phyloP scores from a whole-genome alignment of 1,140 invertebrate species.

The Helicoverpa armigera region DNA sequence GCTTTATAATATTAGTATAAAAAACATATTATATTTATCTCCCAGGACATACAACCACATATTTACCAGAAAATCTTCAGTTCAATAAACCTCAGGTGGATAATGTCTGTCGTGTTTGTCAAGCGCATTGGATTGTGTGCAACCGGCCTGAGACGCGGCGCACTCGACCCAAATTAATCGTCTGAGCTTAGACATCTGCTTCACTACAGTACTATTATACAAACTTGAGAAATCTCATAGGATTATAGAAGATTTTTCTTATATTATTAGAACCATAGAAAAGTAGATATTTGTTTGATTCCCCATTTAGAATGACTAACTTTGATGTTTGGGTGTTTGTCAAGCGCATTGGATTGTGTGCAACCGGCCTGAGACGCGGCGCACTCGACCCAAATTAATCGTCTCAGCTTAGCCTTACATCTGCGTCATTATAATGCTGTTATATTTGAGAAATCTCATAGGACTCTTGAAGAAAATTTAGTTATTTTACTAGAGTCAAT shows the following conservation, averaged over 20 bases:
- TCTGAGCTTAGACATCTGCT: background rate
- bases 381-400: conserved; percentile 41
- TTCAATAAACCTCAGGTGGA: conserved; percentile 17
- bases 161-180: conserved; percentile 42
- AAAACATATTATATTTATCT: too few relatives aligned
- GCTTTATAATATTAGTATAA: too few relatives aligned
- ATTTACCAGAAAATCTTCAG: too few relatives aligned
- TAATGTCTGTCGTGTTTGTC: background rate
- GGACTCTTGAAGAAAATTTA: background rate
- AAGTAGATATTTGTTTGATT: too few relatives aligned
- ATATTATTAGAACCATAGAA: too few relatives aligned
- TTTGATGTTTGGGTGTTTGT: background rate
- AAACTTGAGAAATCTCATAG: background rate
- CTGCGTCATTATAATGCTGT: background rate
- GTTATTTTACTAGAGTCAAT: too few relatives aligned
- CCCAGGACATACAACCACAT: too few relatives aligned
- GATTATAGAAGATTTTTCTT: too few relatives aligned
- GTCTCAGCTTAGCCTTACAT: conserved; percentile 17
- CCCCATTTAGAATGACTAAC: too few relatives aligned
- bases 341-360: background rate
- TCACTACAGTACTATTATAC: background rate
- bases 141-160: background rate
- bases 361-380: background rate
- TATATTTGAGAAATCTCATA: background rate
- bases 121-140: background rate